phyloP scores from a whole-genome alignment of 2,113 vertebrate genomes.

The Camelus dromedarius region DNA sequence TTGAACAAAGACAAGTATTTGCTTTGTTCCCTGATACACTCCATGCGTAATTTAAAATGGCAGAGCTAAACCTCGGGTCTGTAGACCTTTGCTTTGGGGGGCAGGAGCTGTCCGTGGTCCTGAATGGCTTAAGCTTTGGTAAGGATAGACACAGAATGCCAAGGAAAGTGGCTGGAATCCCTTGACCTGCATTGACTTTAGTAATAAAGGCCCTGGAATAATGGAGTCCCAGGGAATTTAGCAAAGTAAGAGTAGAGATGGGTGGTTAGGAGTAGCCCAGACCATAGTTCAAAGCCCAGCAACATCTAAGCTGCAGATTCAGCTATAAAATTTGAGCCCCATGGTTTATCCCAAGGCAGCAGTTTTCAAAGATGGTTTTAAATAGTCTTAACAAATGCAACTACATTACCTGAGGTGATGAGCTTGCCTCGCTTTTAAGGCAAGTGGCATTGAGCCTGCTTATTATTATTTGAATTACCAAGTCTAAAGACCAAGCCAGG shows the following conservation, averaged over 20 bases:
- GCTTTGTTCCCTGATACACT: background rate
- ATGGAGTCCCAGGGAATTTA: background rate
- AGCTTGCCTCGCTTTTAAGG: background rate
- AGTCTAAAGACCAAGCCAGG: background rate
- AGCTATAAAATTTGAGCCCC: background rate
- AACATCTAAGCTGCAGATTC: background rate
- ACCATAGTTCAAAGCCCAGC: background rate
- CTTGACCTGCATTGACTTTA: background rate
- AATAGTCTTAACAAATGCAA: background rate
- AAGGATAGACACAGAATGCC: background rate
- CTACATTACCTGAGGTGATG: background rate
- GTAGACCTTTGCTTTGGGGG: background rate
- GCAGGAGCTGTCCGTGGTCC: background rate
- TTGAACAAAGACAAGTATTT: background rate
- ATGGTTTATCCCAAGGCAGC: conserved; percentile 1
- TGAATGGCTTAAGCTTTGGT: background rate
- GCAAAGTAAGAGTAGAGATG: background rate
- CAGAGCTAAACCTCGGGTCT: background rate
- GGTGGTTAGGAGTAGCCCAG: background rate
- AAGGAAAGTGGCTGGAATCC: background rate
- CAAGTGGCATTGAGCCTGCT: background rate
- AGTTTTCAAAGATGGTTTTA: background rate
- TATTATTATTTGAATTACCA: background rate
- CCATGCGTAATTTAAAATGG: background rate
- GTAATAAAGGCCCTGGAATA: background rate